A percentile compares a stretch with the other conserved stretches of the same genome.
Evolutionary conservation across 1,140 invertebrate genomes (phyloP).

Genomic region (Daktulosphaira vitifoliae): DNA sequence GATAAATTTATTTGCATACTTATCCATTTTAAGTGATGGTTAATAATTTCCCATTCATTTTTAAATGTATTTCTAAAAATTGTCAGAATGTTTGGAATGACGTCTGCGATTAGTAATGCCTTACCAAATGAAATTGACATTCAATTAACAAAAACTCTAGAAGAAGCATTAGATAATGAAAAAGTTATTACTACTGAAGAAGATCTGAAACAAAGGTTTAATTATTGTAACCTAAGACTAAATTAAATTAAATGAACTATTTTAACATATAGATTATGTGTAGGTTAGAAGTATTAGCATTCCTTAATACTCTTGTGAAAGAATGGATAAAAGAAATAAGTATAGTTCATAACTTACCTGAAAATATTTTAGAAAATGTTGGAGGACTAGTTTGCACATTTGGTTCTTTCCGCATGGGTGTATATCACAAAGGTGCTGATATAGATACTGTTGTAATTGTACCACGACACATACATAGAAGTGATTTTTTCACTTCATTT

Average conservation of each 20-base stretch:
- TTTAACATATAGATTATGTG: too few species aligned
- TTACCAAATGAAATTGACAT: constrained; percentile 76
- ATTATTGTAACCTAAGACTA: constrained; percentile 29
- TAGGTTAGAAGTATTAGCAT: constrained; percentile 58
- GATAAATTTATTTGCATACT: too few species aligned
- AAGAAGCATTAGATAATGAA: constrained; percentile 72
- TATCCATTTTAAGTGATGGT: too few species aligned
- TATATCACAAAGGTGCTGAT: constrained; percentile 95
- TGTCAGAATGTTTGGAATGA: constrained; percentile 65
- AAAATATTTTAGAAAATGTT: constrained; percentile 77
- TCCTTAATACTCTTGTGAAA: constrained; percentile 80
- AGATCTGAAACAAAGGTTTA: constrained; percentile 75
- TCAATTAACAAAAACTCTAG: constrained; percentile 70
- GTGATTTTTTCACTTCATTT: constrained; percentile 93
- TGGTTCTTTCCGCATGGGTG: constrained; percentile 83
- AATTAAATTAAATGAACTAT: background rate
- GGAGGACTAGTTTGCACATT: constrained; percentile 99
- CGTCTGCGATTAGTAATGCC: constrained; percentile 83
- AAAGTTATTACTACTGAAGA: constrained; percentile 87
- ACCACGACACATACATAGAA: constrained; percentile 85
- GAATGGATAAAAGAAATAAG: constrained; percentile 87
- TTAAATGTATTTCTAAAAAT: too few species aligned
- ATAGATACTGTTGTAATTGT: constrained; percentile 98
- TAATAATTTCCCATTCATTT: too few species aligned
- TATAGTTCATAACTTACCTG: constrained; percentile 76